Evolutionary conservation across 2,888 invertebrate species (phyloP), one percentile per base, ranked within the genome.

Genomic region (Elegia similella): DNA sequence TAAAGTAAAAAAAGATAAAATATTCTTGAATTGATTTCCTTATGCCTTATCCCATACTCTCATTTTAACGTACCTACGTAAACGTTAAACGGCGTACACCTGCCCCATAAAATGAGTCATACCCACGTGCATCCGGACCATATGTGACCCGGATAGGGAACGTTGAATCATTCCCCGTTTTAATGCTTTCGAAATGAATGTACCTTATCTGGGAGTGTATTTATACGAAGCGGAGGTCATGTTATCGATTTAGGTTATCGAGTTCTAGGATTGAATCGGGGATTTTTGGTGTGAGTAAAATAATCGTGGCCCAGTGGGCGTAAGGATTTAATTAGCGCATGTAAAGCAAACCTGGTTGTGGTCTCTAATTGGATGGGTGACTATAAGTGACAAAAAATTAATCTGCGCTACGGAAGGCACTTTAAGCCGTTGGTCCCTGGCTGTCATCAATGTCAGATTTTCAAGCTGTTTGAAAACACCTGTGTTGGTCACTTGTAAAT

Each of bases 51-150:
- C 15, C 7, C 47, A 54, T 38, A 50, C 50, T 34, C 17, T 7
- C 7, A 38, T 38, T 50, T 50, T 50, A 34, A 50, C 48, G 32
- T 50, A 34, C 48, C 32, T 32, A 58, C 55, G 59, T 60, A 58
- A 62, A 64, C 64, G 67, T 65, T 62, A 65, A 68, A 70, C 55
- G 58, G 59, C 58, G 64, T 65, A 69, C 77, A 75, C 75, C 75
- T 77, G 76, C 65, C 60, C 56, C 58, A 56, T 60, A 44, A 61
- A 69, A 63, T 77, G 76, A 77, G 52, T 77, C 77, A 77, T 69
- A 66, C 69, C 64, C 70, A 73, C 73, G 67, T 72, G 73, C 57
- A 62, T 62, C 63, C 59, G 44, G 59, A 44, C 67, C 73, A 72
- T 69, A 69, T 70, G 70, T 64, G 68, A 62, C 58, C 65, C 63